Base-by-base conservation (phyloP, 2,797 vertebrate genomes). In the Arremon brunneinucha region DNA sequence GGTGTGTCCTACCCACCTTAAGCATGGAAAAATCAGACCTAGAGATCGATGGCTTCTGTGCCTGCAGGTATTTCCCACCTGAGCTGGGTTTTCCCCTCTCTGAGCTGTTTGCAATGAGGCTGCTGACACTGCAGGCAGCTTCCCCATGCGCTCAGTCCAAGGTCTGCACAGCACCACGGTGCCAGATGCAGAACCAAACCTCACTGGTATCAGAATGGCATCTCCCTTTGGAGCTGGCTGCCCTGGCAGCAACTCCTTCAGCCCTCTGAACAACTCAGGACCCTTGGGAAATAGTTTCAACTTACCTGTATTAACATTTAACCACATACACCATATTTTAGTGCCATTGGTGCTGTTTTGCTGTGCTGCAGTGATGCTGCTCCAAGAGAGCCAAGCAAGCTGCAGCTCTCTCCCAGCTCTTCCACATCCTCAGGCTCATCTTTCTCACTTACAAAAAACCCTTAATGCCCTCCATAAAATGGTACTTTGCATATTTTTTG, bases 271-370 rank as follows among this genome's bases (percentile, higher is more conserved):
- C 13, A 59, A 0, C 47, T 27, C 83, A 59, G 26, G 4, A 8
- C 4, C 2, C 19, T 9, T 3, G 76, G 34, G 34, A 64, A 78
- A 24, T 2, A 41, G 8, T 30, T 16, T 78, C 32, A 24, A 24
- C 32, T 69, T 34, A 67, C 52, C 37, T 32, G 0, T 12, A 30
- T 13, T 24, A 52, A 26, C 39, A 47, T 14, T 43, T 63, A 53
- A 50, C 14, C 18, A 4, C 27, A 41, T 6, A 43, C 14, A 20
- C 9, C 26, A 6, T 23, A 28, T 35, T 46, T 57, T 19, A 50
- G 37, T 21, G 30, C 7, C 0, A 0, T 5, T 57, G 41, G 13
- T 78, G 34, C 44, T 43, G 39, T 12, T 35, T 8, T 49, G 49
- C n/a, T 46, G 35, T 39, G 49, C 65, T 67, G 35, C 13, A 64